Base-by-base conservation (phyloP, 2,888 invertebrate species). In the Melolontha melolontha region DNA sequence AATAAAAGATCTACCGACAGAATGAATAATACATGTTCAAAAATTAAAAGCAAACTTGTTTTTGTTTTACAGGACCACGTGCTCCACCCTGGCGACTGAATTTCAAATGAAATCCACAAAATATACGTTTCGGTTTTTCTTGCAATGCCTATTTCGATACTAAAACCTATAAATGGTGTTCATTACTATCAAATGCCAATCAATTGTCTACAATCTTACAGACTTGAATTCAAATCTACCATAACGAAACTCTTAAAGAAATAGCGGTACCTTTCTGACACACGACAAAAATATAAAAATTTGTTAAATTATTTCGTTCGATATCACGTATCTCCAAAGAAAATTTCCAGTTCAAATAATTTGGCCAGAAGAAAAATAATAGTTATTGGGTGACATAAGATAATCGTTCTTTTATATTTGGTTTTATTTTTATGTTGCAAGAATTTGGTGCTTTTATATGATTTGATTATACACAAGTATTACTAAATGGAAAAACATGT, bases 111-210 rank as follows among this genome's bases (percentile, higher is more conserved):
- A 73, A 72, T 69, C 73, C 70, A 54, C 71, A 72, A 74, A 76
- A 70, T 73, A 68, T 71, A 70, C 64, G 68, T 70, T 72, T 70
- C 57, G 68, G 65, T 74, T 76, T 75, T 76, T 75, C 67, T 75
- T 71, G 65, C 71, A 71, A 72, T 74, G 70, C 76, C 76, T 74
- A 76, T 77, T 76, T 74, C 70, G 77, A 75, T 72, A 72, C 72
- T 72, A 73, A 77, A 75, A 76, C 71, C 79, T 78, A 75, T 79
- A 79, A 76, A 79, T 78, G 79, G 79, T 72, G 71, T 73, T 78
- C 77, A 75, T 77, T 76, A 74, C 76, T 73, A 72, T 79, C 77
- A 77, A 79, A 79, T 78, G 77, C 77, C 77, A 78, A 77, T 76
- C 76, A 76, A 64, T 70, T 66, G 71, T 70, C 72, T 72, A 66